A percentile compares a stretch with the other conserved stretches of the same genome.
phyloP scores from a whole-genome alignment of 2,113 vertebrate species.

The Alexandromys fortis region DNA sequence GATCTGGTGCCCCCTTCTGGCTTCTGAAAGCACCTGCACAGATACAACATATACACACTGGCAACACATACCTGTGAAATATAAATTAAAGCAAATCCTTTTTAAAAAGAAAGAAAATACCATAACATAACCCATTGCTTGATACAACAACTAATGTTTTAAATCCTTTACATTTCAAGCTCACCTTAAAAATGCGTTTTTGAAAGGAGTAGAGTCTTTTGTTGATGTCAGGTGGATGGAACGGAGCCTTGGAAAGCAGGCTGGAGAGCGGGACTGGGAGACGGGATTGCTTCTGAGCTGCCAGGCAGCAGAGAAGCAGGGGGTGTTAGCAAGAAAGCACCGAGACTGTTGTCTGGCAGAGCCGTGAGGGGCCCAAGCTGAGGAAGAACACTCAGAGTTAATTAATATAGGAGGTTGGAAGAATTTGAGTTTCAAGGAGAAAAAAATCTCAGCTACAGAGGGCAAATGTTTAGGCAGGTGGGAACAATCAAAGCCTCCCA shows the following conservation, averaged over 20 bases:
- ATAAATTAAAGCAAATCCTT: not conserved
- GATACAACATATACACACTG: not conserved
- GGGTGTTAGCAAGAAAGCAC: not conserved
- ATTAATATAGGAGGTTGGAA: slow-evolving; percentile 41
- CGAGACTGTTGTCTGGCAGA: not conserved
- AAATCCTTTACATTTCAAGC: not conserved
- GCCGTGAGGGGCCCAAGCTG: no score
- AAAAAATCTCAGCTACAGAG: not conserved
- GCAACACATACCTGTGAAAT: not conserved
- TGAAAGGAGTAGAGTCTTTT: not conserved
- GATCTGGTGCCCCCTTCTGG: not conserved
- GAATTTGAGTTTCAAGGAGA: slow-evolving; percentile 27
- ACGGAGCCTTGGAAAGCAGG: not conserved
- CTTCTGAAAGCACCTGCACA: not conserved
- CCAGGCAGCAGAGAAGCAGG: not conserved
- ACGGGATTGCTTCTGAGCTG: not conserved
- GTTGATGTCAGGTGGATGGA: not conserved
- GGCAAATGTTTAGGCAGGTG: slow-evolving; percentile 41
- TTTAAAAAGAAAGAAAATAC: not conserved
- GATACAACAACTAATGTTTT: not conserved
- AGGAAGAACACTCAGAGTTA: not conserved
- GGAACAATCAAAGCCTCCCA: not conserved
- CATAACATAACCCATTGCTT: not conserved
- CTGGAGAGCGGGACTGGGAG: not conserved
- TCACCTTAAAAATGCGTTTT: not conserved